Percentiles rank a stretch among this genome's conserved stretches.
Conservation (phyloP, 2,888 invertebrate genomes). For the Arge pagana region DNA sequence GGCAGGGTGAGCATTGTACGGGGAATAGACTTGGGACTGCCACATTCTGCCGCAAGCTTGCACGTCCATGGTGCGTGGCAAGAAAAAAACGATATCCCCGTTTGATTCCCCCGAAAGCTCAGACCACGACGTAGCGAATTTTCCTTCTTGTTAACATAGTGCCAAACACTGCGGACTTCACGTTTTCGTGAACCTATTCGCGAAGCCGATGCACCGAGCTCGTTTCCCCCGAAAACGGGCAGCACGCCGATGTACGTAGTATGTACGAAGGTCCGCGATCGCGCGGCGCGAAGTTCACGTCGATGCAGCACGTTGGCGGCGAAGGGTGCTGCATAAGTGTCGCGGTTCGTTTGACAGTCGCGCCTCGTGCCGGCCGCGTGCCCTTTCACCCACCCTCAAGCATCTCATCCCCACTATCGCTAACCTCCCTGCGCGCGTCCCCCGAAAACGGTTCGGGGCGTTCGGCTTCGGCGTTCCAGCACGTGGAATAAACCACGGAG, state of each 20-base stretch:
- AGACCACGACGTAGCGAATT: too few species aligned
- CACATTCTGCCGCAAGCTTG: conserved; percentile 48
- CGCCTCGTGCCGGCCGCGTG: conserved; percentile 25
- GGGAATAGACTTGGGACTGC: conserved; percentile 49
- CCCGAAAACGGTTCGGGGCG: conserved; percentile 10
- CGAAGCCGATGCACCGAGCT: too few species aligned
- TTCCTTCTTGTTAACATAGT: too few species aligned
- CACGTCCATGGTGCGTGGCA: conserved; percentile 43
- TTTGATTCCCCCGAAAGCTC: too few species aligned
- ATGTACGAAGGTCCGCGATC: too few species aligned
- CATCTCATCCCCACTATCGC: conserved; percentile 27
- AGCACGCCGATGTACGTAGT: too few species aligned
- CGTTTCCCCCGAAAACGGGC: too few species aligned
- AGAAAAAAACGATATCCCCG: too few species aligned
- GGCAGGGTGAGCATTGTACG: conserved; percentile 48
- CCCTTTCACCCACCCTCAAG: conserved; percentile 28
- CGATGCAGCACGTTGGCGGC: conserved; percentile 14
- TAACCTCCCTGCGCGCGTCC: conserved; percentile 27
- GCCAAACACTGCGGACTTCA: too few species aligned
- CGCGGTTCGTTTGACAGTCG: conserved; percentile 17
- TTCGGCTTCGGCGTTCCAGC: background rate
- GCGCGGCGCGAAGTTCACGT: too few species aligned
- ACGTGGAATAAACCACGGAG: conserved; percentile 28
- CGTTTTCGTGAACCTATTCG: too few species aligned
- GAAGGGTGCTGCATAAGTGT: conserved; percentile 23